These are phyloP conservation scores for Eulemur albifrons DNA, from an alignment of 2,797 vertebrate genomes.

Conservation along the genomic window DNA sequence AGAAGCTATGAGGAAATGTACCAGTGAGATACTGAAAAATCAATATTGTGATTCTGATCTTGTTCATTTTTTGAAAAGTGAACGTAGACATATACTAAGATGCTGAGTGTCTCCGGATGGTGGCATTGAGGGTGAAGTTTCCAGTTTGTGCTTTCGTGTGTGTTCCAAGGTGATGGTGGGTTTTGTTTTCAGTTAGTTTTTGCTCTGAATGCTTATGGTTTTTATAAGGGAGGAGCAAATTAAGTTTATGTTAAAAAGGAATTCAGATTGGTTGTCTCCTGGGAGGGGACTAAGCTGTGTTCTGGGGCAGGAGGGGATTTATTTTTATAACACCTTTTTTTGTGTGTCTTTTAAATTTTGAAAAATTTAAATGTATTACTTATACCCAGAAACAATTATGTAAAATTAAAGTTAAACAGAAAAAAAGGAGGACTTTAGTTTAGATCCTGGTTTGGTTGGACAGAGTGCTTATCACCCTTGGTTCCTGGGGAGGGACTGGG, in stretches of 20 bases:
- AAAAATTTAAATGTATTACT: not conserved
- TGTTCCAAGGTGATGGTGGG: not conserved
- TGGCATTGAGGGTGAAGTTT: not conserved
- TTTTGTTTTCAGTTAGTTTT: slow-evolving; percentile 14
- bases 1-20: not conserved
- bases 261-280: not conserved
- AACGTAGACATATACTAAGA: not conserved
- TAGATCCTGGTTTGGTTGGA: not conserved
- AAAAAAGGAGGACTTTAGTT: not conserved
- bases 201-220: not conserved
- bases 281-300: not conserved
- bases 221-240: not conserved
- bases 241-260: not conserved
- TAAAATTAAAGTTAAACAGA: not conserved
- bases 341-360: slow-evolving; percentile 9
- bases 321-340: not conserved
- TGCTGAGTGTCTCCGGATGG: not conserved
- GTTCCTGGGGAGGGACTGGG: not conserved
- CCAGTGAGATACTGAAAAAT: not conserved
- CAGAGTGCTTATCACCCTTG: not conserved
- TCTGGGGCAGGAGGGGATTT: not conserved
- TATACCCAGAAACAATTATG: not conserved
- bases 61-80: not conserved
- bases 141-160: not conserved
- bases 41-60: not conserved